Evolutionary conservation across 2,113 vertebrate species (phyloP).

Genomic region (Xyliphius kryptos): DNA sequence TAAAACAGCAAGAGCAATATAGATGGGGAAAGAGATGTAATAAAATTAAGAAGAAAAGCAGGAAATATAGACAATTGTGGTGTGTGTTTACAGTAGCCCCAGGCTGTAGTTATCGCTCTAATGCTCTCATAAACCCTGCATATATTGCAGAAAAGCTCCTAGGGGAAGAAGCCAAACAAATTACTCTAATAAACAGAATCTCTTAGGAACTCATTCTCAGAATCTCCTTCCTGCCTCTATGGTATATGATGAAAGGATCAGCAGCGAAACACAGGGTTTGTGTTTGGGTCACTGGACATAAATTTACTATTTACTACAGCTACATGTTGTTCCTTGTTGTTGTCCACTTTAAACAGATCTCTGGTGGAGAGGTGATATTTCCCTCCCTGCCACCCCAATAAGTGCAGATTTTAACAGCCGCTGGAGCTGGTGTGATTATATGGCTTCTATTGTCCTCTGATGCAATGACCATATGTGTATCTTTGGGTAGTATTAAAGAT

Average conservation of each 20-base stretch:
- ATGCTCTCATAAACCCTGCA: slow-evolving; percentile 34
- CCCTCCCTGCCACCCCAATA: too few species aligned
- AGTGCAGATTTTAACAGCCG: too few species aligned
- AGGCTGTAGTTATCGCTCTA: slow-evolving; percentile 33
- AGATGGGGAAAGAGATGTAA: slow-evolving; percentile 11
- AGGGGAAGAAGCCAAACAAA: slow-evolving; percentile 25
- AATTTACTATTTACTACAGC: neutral
- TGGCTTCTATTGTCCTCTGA: too few species aligned
- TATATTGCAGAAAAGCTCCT: slow-evolving; percentile 28
- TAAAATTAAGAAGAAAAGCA: slow-evolving; percentile 13
- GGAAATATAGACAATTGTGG: slow-evolving; percentile 16
- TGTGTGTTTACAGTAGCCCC: neutral
- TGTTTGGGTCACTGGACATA: neutral
- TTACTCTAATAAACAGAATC: slow-evolving; percentile 32
- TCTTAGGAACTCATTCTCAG: slow-evolving; percentile 13
- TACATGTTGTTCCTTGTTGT: neutral
- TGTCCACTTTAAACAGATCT: neutral
- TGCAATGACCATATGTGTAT: too few species aligned
- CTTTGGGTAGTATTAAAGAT: too few species aligned
- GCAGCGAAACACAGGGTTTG: neutral
- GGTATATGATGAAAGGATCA: neutral
- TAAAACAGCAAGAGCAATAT: slow-evolving; percentile 8
- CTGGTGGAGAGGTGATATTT: too few species aligned
- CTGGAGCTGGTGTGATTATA: too few species aligned
- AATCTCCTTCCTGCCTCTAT: slow-evolving; percentile 4